phyloP scores from a whole-genome alignment of 2,797 vertebrate species.

The Ammospiza maritima region DNA sequence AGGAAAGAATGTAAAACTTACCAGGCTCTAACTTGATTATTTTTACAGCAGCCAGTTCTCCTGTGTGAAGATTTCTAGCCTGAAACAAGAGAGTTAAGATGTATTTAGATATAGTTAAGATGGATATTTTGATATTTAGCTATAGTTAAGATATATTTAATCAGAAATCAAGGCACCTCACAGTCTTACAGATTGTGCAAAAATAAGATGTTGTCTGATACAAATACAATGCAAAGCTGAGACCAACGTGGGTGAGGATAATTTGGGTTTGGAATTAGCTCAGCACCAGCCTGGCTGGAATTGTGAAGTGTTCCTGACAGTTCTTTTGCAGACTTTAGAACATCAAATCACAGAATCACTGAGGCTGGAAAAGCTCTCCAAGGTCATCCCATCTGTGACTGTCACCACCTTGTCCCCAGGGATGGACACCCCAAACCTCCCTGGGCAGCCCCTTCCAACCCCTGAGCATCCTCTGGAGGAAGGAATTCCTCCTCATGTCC shows the following conservation, averaged over 20 bases:
- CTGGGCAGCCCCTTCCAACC: not conserved
- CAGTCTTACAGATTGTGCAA: not conserved
- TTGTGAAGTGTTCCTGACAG: not conserved
- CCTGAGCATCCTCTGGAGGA: not conserved
- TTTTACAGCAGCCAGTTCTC: conserved; percentile 97
- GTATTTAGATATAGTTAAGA: not conserved
- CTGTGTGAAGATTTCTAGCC: conserved; percentile 95
- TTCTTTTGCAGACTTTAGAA: not conserved
- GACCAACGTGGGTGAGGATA: not conserved
- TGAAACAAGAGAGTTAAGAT: conserved; percentile 77
- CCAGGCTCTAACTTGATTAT: conserved; percentile 98
- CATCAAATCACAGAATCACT: not conserved
- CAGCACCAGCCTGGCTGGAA: not conserved
- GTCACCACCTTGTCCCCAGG: not conserved
- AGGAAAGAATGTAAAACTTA: conserved; percentile 76
- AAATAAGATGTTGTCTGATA: not conserved
- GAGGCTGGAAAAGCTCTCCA: not conserved
- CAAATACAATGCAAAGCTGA: not conserved
- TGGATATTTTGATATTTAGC: not conserved
- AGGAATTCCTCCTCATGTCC: not conserved
- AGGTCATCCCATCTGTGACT: not conserved
- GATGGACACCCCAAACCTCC: too few species aligned
- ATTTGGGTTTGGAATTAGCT: not conserved
- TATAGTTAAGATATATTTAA: conserved; percentile 24
- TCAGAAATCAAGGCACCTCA: not conserved